Conservation (phyloP, 2,888 invertebrate species). For the Agriopis marginaria region DNA sequence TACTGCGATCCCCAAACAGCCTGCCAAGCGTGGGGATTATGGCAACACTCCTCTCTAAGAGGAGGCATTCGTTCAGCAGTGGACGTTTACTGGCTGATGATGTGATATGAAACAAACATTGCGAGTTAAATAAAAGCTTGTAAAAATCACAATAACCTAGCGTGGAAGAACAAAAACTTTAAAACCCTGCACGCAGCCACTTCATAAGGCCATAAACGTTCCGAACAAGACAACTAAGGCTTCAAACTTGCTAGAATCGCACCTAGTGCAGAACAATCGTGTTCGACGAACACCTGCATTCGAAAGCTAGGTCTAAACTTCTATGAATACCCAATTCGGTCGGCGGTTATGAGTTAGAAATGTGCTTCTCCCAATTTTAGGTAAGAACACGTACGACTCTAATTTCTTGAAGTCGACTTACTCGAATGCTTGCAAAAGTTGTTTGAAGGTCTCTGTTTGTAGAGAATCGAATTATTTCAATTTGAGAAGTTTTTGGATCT, state of each 20-base stretch:
- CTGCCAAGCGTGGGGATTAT: no score
- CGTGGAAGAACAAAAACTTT: slow-evolving; percentile 2
- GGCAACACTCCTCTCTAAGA: no score
- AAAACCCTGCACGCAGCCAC: slow-evolving; percentile 6
- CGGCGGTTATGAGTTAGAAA: slow-evolving; percentile 28
- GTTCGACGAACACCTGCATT: slow-evolving; percentile 34
- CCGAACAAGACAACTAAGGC: slow-evolving; percentile 20
- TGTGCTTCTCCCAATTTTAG: slow-evolving; percentile 29
- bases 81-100: no score
- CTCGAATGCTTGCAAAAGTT: slow-evolving; percentile 17
- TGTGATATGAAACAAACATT: no score
- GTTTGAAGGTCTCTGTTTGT: slow-evolving; percentile 29
- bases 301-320: slow-evolving; percentile 28
- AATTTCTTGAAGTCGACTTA: slow-evolving; percentile 37
- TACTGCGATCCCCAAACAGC: no score
- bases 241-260: slow-evolving; percentile 27
- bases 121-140: no score
- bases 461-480: slow-evolving; percentile 23
- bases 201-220: slow-evolving; percentile 22
- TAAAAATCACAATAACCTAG: background rate
- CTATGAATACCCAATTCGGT: slow-evolving; percentile 28
- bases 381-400: slow-evolving; percentile 39
- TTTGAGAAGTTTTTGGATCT: slow-evolving; percentile 17
- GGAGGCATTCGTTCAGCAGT: no score
- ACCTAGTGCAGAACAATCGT: slow-evolving; percentile 18